Evolutionary conservation across 1,140 invertebrate species (phyloP), one percentile per base, ranked within the genome.

Genomic region (Brachionus koreanus): DNA sequence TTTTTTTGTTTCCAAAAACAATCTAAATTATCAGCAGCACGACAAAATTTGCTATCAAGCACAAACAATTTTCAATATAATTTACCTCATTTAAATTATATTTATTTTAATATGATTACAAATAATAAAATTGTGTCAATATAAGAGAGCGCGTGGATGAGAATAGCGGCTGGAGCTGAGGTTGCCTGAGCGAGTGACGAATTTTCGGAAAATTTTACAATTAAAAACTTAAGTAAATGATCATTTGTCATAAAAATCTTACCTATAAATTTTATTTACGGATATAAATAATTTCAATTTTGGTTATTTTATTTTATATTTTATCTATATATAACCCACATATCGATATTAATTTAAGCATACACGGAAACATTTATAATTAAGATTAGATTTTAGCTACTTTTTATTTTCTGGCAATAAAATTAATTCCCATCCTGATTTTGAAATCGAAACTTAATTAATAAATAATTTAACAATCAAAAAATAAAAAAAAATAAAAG

Each of bases 281-380:
- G 67, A 72, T 72, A 72, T 72, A 72, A 72, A 72, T 72, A 72
- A 72, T 72, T 72, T 72, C 37, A 39, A 72, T 72, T 72, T 72
- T 72, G n/a, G 33, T 23, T 43, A 39, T 35, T 67, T 67, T 35
- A 35, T 67, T 35, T 67, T 57, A 57, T 67, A 29, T 35, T 25
- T 65, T 67, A 37, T 67, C 63, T 33, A 65, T 37, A 33, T 10
- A 65, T 33, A 65, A 65, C 63, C 63, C 63, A 65, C 63, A 65
- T 65, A 65, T 65, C 63, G 63, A 65, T 33, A 65, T 37, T 65
- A 65, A 65, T 65, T 65, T 33, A 72, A 72, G 67, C 19, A 39
- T 43, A 72, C 16, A 72, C 33, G 67, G 67, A 72, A 72, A 72
- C 67, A 72, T 72, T 72, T 72, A 42, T 72, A 72, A 72, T 72